These are phyloP conservation scores for Furnarius figulus DNA, from an alignment of 2,113 vertebrate species.

Conservation along the genomic window DNA sequence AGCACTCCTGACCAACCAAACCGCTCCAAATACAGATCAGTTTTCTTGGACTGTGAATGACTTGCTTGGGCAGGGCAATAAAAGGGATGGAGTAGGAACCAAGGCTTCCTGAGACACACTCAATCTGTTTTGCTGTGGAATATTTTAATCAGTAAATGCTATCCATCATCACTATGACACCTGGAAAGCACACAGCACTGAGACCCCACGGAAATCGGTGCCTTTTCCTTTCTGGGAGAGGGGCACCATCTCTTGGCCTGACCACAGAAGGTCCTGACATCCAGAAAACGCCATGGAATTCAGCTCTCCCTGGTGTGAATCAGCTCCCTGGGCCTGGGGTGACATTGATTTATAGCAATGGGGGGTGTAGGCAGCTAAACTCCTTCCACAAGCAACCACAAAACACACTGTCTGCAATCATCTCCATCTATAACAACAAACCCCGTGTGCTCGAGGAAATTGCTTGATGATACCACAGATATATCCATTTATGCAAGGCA, in stretches of 20 bases:
- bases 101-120: background rate
- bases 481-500: slow-evolving; percentile 22
- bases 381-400: slow-evolving; percentile 33
- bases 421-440: slow-evolving; percentile 53
- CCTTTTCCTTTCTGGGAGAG: background rate
- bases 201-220: background rate
- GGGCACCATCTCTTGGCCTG: background rate
- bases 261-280: background rate
- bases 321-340: background rate
- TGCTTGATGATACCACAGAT: slow-evolving; percentile 46
- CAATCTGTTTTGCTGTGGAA: background rate
- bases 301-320: background rate
- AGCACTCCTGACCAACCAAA: background rate
- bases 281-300: background rate
- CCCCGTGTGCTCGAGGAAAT: slow-evolving; percentile 10
- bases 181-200: background rate
- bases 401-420: background rate
- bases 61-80: background rate
- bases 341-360: background rate
- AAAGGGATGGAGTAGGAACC: background rate
- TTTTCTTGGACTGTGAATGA: background rate
- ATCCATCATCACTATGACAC: background rate
- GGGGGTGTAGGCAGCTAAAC: background rate
- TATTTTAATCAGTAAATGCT: background rate
- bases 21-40: background rate